Conservation (phyloP, 2,797 vertebrate species). For the Enteromius radiatus region DNA sequence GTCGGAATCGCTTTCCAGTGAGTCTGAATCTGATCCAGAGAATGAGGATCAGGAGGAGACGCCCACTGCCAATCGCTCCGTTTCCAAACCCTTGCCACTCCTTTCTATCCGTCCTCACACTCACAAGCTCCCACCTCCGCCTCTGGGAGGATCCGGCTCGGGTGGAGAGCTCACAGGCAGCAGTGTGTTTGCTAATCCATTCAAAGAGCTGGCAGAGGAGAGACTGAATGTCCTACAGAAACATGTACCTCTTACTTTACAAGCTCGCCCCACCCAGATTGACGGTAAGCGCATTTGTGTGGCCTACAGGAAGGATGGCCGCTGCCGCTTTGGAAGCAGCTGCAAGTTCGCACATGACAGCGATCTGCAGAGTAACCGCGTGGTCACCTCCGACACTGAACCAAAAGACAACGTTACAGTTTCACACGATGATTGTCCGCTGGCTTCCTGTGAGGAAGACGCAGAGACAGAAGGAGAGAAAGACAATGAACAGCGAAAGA, state of each 20-base stretch:
- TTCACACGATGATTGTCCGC: slow-evolving; percentile 15
- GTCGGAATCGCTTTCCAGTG: slow-evolving; percentile 73
- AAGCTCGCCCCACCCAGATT: slow-evolving; percentile 76
- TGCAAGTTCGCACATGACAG: slow-evolving; percentile 86
- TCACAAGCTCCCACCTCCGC: slow-evolving; percentile 72
- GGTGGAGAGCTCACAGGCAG: slow-evolving; percentile 58
- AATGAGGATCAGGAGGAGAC: slow-evolving; percentile 58
- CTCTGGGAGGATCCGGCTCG: slow-evolving; percentile 60
- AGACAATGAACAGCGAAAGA: slow-evolving; percentile 68
- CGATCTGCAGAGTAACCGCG: slow-evolving; percentile 73
- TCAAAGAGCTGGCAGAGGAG: slow-evolving; percentile 77
- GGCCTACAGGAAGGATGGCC: slow-evolving; percentile 79
- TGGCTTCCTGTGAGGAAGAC: slow-evolving; percentile 45
- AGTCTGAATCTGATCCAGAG: slow-evolving; percentile 66
- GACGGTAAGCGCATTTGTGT: slow-evolving; percentile 79
- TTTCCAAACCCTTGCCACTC: neutral
- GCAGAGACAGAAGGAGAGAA: slow-evolving; percentile 30
- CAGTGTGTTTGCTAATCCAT: slow-evolving; percentile 83
- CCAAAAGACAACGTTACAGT: neutral
- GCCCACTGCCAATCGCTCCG: neutral
- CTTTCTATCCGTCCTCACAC: neutral
- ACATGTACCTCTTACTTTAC: slow-evolving; percentile 81
- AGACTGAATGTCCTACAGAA: slow-evolving; percentile 80
- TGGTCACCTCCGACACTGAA: neutral
- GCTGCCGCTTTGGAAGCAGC: slow-evolving; percentile 82